phyloP scores from a whole-genome alignment of 2,113 vertebrate species.

The Montifringilla adamsi region DNA sequence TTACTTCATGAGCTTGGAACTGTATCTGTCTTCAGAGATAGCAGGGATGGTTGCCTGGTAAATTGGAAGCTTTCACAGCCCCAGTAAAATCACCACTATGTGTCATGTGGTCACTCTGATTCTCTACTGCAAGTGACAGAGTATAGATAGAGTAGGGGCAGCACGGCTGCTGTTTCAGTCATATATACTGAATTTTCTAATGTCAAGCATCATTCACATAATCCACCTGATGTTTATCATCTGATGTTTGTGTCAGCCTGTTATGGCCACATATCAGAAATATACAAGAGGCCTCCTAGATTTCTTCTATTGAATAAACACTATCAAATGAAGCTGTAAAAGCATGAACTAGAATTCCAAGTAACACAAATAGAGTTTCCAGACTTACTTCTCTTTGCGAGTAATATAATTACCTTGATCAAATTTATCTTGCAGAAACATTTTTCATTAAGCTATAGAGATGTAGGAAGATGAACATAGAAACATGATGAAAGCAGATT shows the following conservation, averaged over 20 bases:
- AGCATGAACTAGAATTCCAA: background rate
- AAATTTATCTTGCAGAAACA: background rate
- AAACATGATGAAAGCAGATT: background rate
- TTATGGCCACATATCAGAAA: background rate
- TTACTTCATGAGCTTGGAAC: background rate
- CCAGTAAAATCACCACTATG: background rate
- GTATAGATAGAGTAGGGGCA: background rate
- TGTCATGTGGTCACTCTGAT: background rate
- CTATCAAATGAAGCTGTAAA: background rate
- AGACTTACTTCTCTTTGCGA: background rate
- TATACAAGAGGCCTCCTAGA: background rate
- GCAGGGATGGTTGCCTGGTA: background rate
- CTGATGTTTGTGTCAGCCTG: background rate
- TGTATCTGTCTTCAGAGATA: background rate
- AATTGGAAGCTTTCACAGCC: accelerated
- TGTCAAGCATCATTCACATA: background rate
- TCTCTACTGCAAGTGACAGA: background rate
- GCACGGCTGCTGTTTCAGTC: background rate
- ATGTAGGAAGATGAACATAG: background rate
- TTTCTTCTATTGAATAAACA: background rate
- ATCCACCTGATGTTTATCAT: background rate
- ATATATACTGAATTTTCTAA: background rate
- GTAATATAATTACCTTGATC: background rate
- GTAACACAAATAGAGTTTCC: background rate
- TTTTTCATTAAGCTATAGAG: background rate